Conservation (phyloP, 2,113 vertebrate genomes). For the Gallinago undulata region DNA sequence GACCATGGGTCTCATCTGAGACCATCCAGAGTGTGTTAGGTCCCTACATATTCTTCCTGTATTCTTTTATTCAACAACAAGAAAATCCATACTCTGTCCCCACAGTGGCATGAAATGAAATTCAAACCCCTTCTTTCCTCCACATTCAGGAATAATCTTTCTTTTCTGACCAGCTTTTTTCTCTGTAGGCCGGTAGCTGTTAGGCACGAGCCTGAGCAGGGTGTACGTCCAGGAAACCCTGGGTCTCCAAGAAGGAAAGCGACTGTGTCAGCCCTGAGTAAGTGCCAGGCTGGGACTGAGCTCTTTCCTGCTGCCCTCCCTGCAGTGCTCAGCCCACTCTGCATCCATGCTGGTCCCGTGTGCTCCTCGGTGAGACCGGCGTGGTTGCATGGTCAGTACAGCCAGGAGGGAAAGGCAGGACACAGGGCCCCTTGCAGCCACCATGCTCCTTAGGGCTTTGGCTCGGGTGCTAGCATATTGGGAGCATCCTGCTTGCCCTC, state of each 20-base stretch:
- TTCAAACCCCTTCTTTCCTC: background rate
- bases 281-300: background rate
- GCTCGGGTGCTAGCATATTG: fast-evolving
- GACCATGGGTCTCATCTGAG: background rate
- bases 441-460: background rate
- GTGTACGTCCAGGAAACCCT: background rate
- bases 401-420: background rate
- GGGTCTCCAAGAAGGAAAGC: background rate
- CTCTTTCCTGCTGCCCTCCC: background rate
- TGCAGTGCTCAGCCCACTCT: background rate
- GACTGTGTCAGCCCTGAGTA: background rate
- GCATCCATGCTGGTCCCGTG: fast-evolving
- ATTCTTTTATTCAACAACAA: background rate
- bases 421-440: background rate
- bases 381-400: background rate
- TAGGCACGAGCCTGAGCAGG: background rate
- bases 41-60: background rate
- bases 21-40: background rate
- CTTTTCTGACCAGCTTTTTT: background rate
- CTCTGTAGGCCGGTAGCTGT: background rate
- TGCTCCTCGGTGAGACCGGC: fast-evolving
- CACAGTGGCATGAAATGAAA: background rate
- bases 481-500: background rate
- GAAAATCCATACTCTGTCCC: background rate
- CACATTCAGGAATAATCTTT: background rate